These are phyloP conservation scores for Acronicta alni DNA, from an alignment of 2,888 invertebrate species.

Conservation along the genomic window DNA sequence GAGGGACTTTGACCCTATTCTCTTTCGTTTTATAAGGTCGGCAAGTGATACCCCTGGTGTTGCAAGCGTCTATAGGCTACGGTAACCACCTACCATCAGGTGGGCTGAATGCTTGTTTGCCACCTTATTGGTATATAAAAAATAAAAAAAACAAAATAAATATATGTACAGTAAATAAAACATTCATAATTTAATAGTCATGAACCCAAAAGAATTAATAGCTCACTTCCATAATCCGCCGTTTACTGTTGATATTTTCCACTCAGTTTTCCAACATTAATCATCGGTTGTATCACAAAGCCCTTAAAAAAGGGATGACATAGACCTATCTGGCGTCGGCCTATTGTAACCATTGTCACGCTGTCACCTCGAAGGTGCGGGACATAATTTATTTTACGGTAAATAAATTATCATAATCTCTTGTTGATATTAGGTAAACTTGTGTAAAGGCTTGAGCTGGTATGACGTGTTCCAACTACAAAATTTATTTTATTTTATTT, in stretches of 20 bases:
- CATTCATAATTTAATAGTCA: slow-evolving; percentile 17
- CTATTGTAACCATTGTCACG: slow-evolving; percentile 58
- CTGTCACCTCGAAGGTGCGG: slow-evolving; percentile 54
- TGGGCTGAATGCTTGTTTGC: too few relatives aligned
- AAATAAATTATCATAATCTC: slow-evolving; percentile 62
- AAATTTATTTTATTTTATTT: background rate
- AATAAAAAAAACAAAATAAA: background rate
- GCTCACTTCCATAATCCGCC: slow-evolving; percentile 43
- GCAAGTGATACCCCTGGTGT: too few relatives aligned
- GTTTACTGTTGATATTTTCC: slow-evolving; percentile 54
- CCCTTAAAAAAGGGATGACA: slow-evolving; percentile 65
- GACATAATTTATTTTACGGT: slow-evolving; percentile 57
- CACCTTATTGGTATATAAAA: too few relatives aligned
- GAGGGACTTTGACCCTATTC: too few relatives aligned
- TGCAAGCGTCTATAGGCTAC: too few relatives aligned
- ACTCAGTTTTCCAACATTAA: slow-evolving; percentile 58
- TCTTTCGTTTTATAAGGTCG: too few relatives aligned
- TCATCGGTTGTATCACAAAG: slow-evolving; percentile 59
- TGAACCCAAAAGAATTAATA: slow-evolving; percentile 37
- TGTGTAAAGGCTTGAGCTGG: slow-evolving; percentile 30
- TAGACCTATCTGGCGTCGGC: slow-evolving; percentile 55
- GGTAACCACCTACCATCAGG: too few relatives aligned
- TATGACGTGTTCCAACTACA: slow-evolving; percentile 10
- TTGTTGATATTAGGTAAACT: slow-evolving; percentile 48
- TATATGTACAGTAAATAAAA: slow-evolving; percentile 9